phyloP scores from a whole-genome alignment of 2,888 invertebrate species.

The Gryllus longicercus region DNA sequence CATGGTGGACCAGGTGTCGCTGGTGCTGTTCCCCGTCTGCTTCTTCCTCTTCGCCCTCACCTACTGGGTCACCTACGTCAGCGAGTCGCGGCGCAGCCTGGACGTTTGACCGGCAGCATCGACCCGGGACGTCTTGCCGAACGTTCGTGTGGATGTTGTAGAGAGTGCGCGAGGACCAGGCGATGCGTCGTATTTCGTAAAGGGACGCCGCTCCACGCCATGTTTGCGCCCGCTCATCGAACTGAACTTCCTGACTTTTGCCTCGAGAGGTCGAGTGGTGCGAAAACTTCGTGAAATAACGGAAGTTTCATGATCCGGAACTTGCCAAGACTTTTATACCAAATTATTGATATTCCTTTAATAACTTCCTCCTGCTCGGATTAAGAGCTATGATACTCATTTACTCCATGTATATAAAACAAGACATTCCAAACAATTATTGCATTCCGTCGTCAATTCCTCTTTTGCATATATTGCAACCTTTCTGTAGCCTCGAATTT shows the following conservation, averaged over 20 bases:
- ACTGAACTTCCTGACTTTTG: no score
- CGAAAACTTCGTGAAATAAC: no score
- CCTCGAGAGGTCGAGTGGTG: no score
- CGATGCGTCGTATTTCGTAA: no score
- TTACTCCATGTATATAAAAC: slow-evolving; percentile 3
- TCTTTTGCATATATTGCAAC: slow-evolving; percentile 18
- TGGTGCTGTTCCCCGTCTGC: slow-evolving; percentile 59
- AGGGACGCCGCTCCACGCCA: no score
- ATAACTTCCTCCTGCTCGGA: neutral
- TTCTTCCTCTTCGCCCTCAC: slow-evolving; percentile 57
- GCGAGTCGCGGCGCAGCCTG: slow-evolving; percentile 49
- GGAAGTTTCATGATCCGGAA: neutral
- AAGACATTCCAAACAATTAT: neutral
- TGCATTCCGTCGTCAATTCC: slow-evolving; percentile 17
- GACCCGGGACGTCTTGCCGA: no score
- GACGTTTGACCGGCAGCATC: slow-evolving; percentile 24
- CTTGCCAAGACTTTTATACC: neutral
- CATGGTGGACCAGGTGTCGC: slow-evolving; percentile 57
- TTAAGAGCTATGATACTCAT: slow-evolving; percentile 1
- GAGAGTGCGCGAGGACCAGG: neutral
- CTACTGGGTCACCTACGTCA: slow-evolving; percentile 61
- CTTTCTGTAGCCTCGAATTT: slow-evolving; percentile 19
- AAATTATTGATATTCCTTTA: neutral
- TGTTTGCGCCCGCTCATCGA: no score
- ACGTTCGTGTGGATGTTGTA: no score